Evolutionary conservation across 1,140 invertebrate species (phyloP).

Genomic region (Hyles euphorbiae): DNA sequence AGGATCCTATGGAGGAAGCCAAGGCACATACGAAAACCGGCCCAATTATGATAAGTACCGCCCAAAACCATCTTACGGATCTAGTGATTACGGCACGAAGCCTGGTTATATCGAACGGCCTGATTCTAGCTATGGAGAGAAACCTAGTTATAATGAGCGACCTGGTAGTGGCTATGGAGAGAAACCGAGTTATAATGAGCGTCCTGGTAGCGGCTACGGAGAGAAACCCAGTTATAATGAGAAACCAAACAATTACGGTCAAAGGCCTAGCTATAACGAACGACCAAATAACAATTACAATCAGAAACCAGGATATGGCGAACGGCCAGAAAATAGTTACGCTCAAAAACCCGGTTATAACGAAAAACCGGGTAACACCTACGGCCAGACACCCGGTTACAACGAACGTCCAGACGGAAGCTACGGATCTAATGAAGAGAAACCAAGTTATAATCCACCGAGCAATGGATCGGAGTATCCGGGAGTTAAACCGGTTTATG

Average conservation of each 20-base stretch:
- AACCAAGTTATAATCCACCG: neutral
- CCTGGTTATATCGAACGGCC: too few species aligned
- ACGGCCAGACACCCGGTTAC: slow-evolving; percentile 11
- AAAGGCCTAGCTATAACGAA: neutral
- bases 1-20: slow-evolving; percentile 5
- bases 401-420: slow-evolving; percentile 11
- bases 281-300: neutral
- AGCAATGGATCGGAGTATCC: slow-evolving; percentile 9
- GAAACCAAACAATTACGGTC: slow-evolving; percentile 6
- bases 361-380: neutral
- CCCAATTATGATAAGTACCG: too few species aligned
- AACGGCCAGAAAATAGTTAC: neutral
- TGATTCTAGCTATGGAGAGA: too few species aligned
- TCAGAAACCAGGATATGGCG: neutral
- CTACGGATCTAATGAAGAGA: slow-evolving; percentile 9
- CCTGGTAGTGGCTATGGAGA: neutral
- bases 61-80: too few species aligned
- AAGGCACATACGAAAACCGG: slow-evolving; percentile 1
- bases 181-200: neutral
- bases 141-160: too few species aligned
- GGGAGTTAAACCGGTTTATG: slow-evolving; percentile 53
- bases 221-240: slow-evolving; percentile 4
- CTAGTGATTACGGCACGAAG: too few species aligned
- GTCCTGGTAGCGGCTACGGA: neutral
- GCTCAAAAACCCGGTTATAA: neutral